Evolutionary conservation across 2,797 vertebrate species (phyloP), one percentile per base, ranked within the genome.

Genomic region (Cygnus olor): DNA sequence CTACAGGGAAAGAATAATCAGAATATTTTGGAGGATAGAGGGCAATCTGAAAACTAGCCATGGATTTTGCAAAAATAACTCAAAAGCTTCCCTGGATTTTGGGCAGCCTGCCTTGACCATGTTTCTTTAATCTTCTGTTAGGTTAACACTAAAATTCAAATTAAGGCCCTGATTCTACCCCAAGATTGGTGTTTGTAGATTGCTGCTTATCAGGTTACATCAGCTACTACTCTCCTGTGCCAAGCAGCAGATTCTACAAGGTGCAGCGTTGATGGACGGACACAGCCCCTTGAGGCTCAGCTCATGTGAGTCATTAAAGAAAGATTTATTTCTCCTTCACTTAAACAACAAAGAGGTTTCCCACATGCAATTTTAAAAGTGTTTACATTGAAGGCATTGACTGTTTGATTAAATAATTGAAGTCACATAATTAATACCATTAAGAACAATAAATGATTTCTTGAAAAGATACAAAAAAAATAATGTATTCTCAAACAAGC

Each of bases 261-360:
- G 89, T 91, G 91, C 68, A 36, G 34, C 6, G 2, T 2, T 92
- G 94, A 91, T 76, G 89, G 93, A 93, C 0, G 1, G 80, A 54
- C 92, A 28, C 81, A 85, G 79, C 45, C 81, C 86, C 92, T 89
- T 54, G 90, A 90, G 92, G 36, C 57, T 90, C 36, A 69, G 86
- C 69, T 89, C 76, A n/a, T n/a, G 57, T 34, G 79, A 94, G 87
- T 83, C 87, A 76, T 94, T 94, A 95, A 25, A 70, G 60, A 71
- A 89, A 95, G 92, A 92, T 94, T 92, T 91, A 90, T 93, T 94
- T 94, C 91, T 88, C 66, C 58, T 85, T 79, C 61, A 38, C 53
- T 89, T 95, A 72, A 84, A 83, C 76, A 91, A 80, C 76, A 95
- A 85, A 77, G 72, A 88, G 58, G 45, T 88, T 93, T 88, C 82